Conservation (phyloP, 53 echinoderm and acorn worm genomes). For the Temnopleurus reevesii region DNA sequence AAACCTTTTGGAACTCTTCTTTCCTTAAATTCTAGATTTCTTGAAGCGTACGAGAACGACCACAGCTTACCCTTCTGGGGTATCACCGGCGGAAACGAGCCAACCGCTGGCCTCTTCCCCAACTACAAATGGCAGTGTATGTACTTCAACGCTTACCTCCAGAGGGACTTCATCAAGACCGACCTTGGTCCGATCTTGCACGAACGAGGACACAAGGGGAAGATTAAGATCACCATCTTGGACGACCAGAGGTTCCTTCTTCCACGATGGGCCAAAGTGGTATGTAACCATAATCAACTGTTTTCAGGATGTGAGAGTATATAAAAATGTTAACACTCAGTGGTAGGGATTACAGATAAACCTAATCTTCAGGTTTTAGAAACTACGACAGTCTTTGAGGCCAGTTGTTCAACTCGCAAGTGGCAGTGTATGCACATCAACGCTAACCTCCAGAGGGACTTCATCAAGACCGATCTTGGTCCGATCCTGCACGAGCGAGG, state of each 20-base stretch:
- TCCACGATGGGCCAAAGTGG: constrained; percentile 65
- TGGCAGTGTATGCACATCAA: constrained; percentile 86
- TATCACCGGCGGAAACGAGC: constrained; percentile 87
- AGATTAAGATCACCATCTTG: constrained; percentile 84
- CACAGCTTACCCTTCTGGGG: constrained; percentile 78
- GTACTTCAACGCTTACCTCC: constrained; percentile 71
- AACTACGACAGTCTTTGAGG: no score
- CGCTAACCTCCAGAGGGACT: constrained; percentile 74
- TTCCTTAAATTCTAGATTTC: constrained; percentile 58
- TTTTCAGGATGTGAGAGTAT: no score
- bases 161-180: constrained; percentile 84
- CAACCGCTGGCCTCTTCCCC: constrained; percentile 72
- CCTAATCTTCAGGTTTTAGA: no score
- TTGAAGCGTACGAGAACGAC: constrained; percentile 70
- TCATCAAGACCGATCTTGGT: constrained; percentile 88
- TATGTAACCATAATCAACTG: no score
- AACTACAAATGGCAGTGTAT: constrained; percentile 75
- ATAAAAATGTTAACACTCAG: no score
- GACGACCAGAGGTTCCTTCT: constrained; percentile 78
- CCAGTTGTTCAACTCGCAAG: no score
- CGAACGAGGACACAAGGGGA: constrained; percentile 68
- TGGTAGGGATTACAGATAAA: no score
- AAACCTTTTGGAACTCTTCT: no score
- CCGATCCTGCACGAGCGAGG: constrained; percentile 72
- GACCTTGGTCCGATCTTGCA: constrained; percentile 86